Conservation (phyloP, 2,113 vertebrate genomes). For the Chaetorhynchus papuensis region DNA sequence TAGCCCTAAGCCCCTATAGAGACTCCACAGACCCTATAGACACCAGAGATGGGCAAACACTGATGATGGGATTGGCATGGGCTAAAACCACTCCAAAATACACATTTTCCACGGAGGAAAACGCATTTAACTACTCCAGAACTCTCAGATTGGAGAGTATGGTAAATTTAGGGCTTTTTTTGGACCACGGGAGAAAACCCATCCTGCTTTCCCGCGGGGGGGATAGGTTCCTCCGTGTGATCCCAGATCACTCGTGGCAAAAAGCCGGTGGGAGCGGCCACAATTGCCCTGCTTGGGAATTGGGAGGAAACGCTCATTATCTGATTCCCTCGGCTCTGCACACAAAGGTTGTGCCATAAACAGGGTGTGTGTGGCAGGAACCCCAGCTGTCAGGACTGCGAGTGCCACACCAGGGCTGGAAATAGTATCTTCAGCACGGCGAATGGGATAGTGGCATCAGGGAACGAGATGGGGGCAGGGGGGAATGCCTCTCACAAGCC, state of each 20-base stretch:
- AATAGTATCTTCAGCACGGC: accelerated
- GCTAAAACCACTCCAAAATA: background rate
- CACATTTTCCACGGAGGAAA: background rate
- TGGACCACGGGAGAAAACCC: background rate
- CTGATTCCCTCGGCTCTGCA: background rate
- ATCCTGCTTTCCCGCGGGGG: accelerated
- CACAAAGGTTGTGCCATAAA: slow-evolving; percentile 22
- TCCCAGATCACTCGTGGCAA: background rate
- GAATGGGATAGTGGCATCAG: background rate
- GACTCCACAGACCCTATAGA: accelerated
- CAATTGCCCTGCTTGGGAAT: background rate
- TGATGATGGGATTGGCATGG: accelerated
- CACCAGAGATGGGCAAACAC: background rate
- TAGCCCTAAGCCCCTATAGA: background rate
- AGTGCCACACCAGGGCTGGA: background rate
- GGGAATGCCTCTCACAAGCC: accelerated
- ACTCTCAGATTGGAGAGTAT: background rate
- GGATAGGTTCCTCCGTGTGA: background rate
- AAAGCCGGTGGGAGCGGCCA: background rate
- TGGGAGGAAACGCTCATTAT: background rate
- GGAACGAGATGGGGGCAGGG: background rate
- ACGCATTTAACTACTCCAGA: accelerated
- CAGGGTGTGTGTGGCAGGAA: background rate
- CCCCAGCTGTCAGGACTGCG: background rate
- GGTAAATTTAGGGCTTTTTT: background rate